phyloP scores from a whole-genome alignment of 37 sponge, comb jelly and placozoan species.

The Theonella swinhoei region DNA sequence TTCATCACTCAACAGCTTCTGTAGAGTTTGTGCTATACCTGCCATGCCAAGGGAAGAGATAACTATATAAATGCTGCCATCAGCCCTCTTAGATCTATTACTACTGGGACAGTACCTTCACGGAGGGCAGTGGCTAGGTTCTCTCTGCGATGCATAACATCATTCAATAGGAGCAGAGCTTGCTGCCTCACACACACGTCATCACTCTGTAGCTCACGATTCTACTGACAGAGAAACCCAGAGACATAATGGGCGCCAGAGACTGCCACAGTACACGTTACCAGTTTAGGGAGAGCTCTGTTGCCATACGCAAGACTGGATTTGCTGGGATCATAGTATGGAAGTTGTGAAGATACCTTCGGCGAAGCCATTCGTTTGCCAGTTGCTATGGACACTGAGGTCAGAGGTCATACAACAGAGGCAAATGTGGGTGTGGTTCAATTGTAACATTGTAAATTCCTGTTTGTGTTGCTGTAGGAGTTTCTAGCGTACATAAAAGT shows the following conservation, averaged over 20 bases:
- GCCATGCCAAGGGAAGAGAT: no score
- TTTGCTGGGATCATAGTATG: conserved; percentile 80
- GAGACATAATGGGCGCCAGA: background rate
- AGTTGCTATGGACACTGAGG: conserved; percentile 29
- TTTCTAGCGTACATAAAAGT: background rate
- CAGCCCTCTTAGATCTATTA: background rate
- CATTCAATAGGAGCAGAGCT: conserved; percentile 66
- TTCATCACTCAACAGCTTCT: conserved; percentile 22
- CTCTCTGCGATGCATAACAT: conserved; percentile 85
- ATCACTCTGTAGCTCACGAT: conserved; percentile 61
- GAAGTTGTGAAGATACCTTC: conserved; percentile 59
- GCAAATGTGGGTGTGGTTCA: background rate
- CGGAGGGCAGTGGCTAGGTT: conserved; percentile 70
- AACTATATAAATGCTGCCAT: background rate
- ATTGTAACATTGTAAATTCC: background rate
- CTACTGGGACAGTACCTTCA: conserved; percentile 83
- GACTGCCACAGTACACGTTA: conserved; percentile 7
- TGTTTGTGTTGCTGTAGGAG: background rate
- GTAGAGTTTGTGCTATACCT: conserved; percentile 48
- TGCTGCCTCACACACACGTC: conserved; percentile 57
- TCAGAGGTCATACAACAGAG: background rate
- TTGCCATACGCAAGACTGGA: conserved; percentile 83
- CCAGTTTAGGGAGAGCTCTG: conserved; percentile 87
- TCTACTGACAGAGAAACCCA: conserved; percentile 30
- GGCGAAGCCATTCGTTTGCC: conserved; percentile 72